Base-by-base conservation (phyloP, 2,113 vertebrate species). In the Rhabdornis inornatus region DNA sequence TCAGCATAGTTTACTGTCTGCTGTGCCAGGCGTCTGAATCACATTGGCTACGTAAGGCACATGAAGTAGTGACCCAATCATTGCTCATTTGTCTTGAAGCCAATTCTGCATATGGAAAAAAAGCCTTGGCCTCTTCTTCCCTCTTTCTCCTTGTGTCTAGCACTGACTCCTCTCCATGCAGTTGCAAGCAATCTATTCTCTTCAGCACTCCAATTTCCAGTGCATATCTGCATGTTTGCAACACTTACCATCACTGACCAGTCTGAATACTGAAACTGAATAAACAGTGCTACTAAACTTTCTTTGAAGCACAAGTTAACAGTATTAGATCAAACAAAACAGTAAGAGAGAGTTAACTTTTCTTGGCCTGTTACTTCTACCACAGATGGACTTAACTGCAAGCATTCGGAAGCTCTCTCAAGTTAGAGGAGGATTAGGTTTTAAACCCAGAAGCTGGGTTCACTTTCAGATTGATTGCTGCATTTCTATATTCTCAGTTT, bases 1-100 rank as follows among this genome's bases (percentile, higher is more conserved):
- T 80, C 91, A 90, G 71, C 47, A 83, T 28, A 95, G 83, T 91
- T 96, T 92, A 82, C 83, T 87, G 93, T 80, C 40, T 91, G 64
- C 66, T 88, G 47, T 78, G 87, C 50, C 63, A 94, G 92, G 95
- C 88, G 87, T 77, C 87, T 60, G 68, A 97, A 83, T 90, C 68
- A 82, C 60, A 88, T 47, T 30, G 77, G 89, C 71, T 76, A 92
- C 66, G 71, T 20, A 78, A 31, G 53, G 27, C 83, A 63, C 35
- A 83, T 37, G 25, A 64, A 66, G 60, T 93, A 89, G 44, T 92
- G 77, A 89, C 89, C 93, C 92, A 80, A 74, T 69, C 63, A 45
- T 42, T 47, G 30, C 53, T 95, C 53, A 75, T 90, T 88, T 90
- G 82, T 87, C 76, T 86, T 66, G 33, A 69, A 96, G 76, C 64